Conservation (phyloP, 2,888 invertebrate species). For the Venustoraphidia nigricollis region DNA sequence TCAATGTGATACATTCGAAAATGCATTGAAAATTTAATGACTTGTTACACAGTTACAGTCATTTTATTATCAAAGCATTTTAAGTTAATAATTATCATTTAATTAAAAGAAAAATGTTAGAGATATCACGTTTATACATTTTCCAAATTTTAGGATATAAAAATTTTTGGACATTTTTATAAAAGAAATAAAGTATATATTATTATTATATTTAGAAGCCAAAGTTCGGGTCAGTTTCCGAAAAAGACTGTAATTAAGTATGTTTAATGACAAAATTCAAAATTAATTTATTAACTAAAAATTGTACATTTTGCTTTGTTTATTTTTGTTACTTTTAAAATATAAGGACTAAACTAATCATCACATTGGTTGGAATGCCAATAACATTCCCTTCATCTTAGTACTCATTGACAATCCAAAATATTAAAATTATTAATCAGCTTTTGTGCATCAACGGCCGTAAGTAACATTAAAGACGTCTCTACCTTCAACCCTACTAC, state of each 20-base stretch:
- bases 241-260: slow-evolving; percentile 45
- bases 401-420: too few species aligned
- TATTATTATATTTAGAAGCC: slow-evolving; percentile 18
- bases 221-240: slow-evolving; percentile 49
- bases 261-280: slow-evolving; percentile 17
- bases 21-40: too few species aligned
- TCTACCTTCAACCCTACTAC: neutral
- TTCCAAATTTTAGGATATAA: slow-evolving; percentile 23
- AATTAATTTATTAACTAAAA: slow-evolving; percentile 27
- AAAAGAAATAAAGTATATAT: slow-evolving; percentile 18
- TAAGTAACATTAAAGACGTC: neutral
- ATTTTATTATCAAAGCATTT: neutral
- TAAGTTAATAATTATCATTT: neutral
- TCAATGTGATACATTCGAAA: slow-evolving; percentile 28
- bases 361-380: too few species aligned
- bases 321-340: slow-evolving; percentile 18
- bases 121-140: slow-evolving; percentile 16
- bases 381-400: too few species aligned
- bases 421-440: neutral
- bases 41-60: neutral
- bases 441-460: neutral
- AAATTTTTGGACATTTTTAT: slow-evolving; percentile 28
- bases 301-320: slow-evolving; percentile 14
- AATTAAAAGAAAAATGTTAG: neutral
- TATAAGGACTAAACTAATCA: slow-evolving; percentile 5